A percentile compares a stretch with the other conserved stretches of the same genome.
phyloP scores from a whole-genome alignment of 2,113 vertebrate genomes.

The Phalacrocorax aristotelis region DNA sequence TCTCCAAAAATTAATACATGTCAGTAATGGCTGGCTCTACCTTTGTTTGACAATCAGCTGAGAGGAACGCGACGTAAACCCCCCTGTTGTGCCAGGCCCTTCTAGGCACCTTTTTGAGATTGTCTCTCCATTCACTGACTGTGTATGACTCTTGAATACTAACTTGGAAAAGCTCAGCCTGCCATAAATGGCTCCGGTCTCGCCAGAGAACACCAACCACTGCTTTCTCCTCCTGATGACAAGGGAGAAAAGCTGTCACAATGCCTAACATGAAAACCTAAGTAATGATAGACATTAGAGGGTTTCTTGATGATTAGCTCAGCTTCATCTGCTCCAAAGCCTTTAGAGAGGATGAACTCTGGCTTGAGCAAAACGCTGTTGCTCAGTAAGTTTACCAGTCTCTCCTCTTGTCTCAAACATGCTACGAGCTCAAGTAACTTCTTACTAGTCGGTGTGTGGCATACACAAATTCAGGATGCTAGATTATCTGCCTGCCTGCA shows the following conservation, averaged over 20 bases:
- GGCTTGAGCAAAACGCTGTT: neutral
- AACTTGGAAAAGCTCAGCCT: slow-evolving; percentile 42
- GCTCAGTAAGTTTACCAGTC: neutral
- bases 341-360: slow-evolving; percentile 24
- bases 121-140: slow-evolving; percentile 14
- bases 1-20: slow-evolving; percentile 57
- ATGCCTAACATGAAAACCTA: slow-evolving; percentile 30
- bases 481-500: neutral
- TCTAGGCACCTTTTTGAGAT: slow-evolving; percentile 26
- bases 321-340: slow-evolving; percentile 24
- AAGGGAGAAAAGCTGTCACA: slow-evolving; percentile 15
- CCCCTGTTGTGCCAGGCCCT: neutral
- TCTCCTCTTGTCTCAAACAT: neutral
- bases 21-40: slow-evolving; percentile 37
- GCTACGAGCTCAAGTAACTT: neutral
- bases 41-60: slow-evolving; percentile 70
- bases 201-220: slow-evolving; percentile 10
- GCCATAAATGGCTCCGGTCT: slow-evolving; percentile 25
- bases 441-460: neutral
- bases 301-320: slow-evolving; percentile 53
- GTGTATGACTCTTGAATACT: slow-evolving; percentile 55
- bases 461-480: neutral
- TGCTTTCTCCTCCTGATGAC: slow-evolving; percentile 28
- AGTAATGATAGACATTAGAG: slow-evolving; percentile 53
- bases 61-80: slow-evolving; percentile 43